Evolutionary conservation across 2,113 vertebrate genomes (phyloP).

Genomic region (Hemichromis elongatus): DNA sequence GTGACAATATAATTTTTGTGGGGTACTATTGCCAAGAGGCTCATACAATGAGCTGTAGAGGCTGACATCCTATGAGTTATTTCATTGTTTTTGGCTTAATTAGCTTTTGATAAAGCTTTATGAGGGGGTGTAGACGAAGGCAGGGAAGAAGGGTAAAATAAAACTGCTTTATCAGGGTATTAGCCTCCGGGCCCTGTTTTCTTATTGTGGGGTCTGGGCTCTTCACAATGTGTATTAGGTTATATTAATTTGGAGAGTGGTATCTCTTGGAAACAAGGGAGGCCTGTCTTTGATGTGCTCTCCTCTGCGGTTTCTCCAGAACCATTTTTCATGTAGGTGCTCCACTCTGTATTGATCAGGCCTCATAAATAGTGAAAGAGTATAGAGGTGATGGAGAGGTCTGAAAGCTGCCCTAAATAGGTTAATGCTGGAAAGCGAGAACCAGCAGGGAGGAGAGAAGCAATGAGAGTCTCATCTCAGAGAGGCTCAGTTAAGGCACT

Average conservation of each 20-base stretch:
- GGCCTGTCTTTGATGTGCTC: conserved; percentile 47
- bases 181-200: conserved; percentile 14
- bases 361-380: conserved; percentile 71
- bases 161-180: conserved; percentile 36
- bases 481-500: conserved; percentile 31
- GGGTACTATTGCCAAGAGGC: conserved; percentile 36
- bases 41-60: conserved; percentile 15
- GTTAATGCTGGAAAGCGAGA: conserved; percentile 54
- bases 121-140: conserved; percentile 9
- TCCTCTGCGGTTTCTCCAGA: conserved; percentile 42
- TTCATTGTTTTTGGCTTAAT: conserved; percentile 60
- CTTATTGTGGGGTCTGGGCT: conserved; percentile 15
- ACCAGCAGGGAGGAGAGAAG: conserved; percentile 20
- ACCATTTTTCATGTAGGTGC: conserved; percentile 57
- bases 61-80: conserved; percentile 45
- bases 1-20: conserved; percentile 64
- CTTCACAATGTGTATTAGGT: conserved; percentile 57
- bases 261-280: conserved; percentile 53
- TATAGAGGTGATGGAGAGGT: conserved; percentile 51
- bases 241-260: conserved; percentile 57
- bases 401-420: conserved; percentile 73
- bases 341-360: conserved; percentile 73
- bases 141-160: conserved; percentile 36
- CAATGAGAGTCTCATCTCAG: conserved; percentile 15
- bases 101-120: conserved; percentile 55